Conservation (phyloP, 1,140 invertebrate species). For the Zeugodacus cucurbitae region DNA sequence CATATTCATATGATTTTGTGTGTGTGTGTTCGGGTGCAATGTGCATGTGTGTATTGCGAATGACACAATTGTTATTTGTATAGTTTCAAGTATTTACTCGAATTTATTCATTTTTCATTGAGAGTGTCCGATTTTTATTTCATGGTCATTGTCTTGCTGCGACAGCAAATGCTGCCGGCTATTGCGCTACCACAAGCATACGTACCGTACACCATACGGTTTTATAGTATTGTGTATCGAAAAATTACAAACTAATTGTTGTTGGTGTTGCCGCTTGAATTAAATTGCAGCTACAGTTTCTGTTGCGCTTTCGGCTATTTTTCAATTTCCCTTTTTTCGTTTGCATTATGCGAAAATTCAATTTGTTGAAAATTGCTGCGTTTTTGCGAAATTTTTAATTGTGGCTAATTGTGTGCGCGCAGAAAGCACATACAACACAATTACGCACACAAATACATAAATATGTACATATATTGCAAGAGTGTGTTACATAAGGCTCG, state of each 20-base stretch:
- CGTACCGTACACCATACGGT: not conserved
- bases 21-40: not conserved
- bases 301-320: not conserved
- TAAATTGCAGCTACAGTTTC: conserved; percentile 5
- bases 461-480: not conserved
- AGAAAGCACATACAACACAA: no score
- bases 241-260: not conserved
- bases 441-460: not conserved
- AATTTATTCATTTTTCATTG: conserved; percentile 39
- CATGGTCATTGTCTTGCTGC: conserved; percentile 35
- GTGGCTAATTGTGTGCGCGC: not conserved
- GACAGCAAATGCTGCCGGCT: not conserved
- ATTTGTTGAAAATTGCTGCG: not conserved
- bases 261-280: not conserved
- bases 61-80: conserved; percentile 18
- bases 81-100: conserved; percentile 14
- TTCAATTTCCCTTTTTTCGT: conserved; percentile 14
- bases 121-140: conserved; percentile 36
- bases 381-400: conserved; percentile 19
- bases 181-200: not conserved
- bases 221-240: not conserved
- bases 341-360: not conserved
- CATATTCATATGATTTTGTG: not conserved
- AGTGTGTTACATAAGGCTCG: not conserved
- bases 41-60: not conserved